Conservation (phyloP, 2,888 invertebrate species). For the Junonia oenone region DNA sequence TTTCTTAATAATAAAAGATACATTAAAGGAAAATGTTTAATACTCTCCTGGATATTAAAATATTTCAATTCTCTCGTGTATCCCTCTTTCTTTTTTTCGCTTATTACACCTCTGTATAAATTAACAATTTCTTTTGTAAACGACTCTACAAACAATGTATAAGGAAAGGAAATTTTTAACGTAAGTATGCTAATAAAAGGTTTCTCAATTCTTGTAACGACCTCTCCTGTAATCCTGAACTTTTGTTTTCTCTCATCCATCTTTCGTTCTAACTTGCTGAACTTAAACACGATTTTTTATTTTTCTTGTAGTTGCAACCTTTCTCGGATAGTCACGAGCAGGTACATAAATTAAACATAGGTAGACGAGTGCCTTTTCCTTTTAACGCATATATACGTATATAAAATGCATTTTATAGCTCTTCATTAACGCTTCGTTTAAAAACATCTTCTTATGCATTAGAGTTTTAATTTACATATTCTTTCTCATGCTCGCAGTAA, state of each 20-base stretch:
- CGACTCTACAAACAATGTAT: constrained; percentile 19
- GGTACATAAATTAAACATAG: constrained; percentile 63
- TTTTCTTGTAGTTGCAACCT: constrained; percentile 78
- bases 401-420: constrained; percentile 38
- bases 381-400: constrained; percentile 36
- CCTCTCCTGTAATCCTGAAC: constrained; percentile 13
- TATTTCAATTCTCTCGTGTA: background rate
- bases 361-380: constrained; percentile 53
- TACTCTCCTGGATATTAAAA: background rate
- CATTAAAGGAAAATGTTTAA: no score
- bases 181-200: constrained; percentile 17
- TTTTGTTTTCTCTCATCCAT: constrained; percentile 19
- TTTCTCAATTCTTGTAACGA: constrained; percentile 7
- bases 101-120: constrained; percentile 7
- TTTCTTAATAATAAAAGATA: no score
- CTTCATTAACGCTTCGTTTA: constrained; percentile 21
- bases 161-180: constrained; percentile 16
- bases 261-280: constrained; percentile 34
- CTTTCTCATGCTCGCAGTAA: constrained; percentile 23
- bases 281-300: constrained; percentile 53
- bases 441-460: constrained; percentile 21
- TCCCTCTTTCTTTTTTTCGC: background rate
- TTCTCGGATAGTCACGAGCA: constrained; percentile 79
- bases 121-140: constrained; percentile 17
- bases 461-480: constrained; percentile 20